These are phyloP conservation scores for Drosophila bocki DNA, from an alignment of 1,140 invertebrate species.

Conservation along the genomic window DNA sequence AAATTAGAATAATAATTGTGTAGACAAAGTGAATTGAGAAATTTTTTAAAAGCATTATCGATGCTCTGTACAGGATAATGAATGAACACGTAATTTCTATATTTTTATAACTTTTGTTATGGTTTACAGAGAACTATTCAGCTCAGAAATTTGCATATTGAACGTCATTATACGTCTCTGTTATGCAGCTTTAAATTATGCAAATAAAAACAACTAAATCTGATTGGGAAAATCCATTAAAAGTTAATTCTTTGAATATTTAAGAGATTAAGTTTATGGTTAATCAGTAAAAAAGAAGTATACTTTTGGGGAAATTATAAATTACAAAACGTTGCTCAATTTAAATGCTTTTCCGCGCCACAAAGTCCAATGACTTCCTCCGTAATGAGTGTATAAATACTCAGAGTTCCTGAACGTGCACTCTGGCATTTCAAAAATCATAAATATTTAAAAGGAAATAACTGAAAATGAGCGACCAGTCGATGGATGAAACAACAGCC, in stretches of 20 bases:
- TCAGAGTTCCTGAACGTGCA: slow-evolving; percentile 35
- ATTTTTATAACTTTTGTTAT: background rate
- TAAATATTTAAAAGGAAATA: slow-evolving; percentile 78
- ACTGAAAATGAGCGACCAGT: slow-evolving; percentile 60
- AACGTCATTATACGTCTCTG: no score
- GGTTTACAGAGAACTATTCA: background rate
- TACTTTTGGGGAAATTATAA: slow-evolving; percentile 4
- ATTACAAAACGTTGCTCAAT: background rate
- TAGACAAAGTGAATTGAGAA: no score
- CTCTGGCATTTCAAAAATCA: slow-evolving; percentile 74
- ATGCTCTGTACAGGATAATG: slow-evolving; percentile 2
- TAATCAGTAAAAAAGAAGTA: background rate
- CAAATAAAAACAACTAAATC: slow-evolving; percentile 4
- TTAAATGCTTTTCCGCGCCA: background rate
- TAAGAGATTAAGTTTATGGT: background rate
- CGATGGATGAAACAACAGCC: slow-evolving; percentile 35
- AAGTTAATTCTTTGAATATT: background rate
- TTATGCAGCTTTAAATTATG: slow-evolving; percentile 2
- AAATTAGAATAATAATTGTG: slow-evolving; percentile 37
- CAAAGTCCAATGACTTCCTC: slow-evolving; percentile 3
- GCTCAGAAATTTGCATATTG: slow-evolving; percentile 11
- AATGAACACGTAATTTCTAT: background rate
- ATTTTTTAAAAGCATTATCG: background rate
- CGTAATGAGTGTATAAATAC: slow-evolving; percentile 45
- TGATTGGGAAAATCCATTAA: background rate